A percentile compares a stretch with the other conserved stretches of the same genome.
phyloP scores from a whole-genome alignment of 2,888 invertebrate species.

The Amphimallon solstitiale region DNA sequence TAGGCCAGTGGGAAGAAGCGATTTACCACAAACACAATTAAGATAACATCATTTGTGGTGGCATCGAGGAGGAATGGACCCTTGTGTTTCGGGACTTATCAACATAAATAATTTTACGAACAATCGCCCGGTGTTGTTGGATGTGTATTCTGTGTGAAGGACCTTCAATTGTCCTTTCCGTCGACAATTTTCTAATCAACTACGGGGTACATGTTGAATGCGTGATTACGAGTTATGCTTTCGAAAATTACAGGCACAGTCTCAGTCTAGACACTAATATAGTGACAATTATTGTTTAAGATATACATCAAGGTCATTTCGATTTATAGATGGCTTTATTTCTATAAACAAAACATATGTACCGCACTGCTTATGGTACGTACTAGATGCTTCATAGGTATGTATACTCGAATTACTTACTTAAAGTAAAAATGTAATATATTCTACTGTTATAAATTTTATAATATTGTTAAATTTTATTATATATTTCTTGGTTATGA shows the following conservation, averaged over 20 bases:
- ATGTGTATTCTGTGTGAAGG: conserved; percentile 6
- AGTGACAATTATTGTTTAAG: conserved; percentile 1
- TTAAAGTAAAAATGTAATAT: too few relatives aligned
- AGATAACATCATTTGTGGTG: conserved; percentile 48
- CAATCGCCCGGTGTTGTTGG: background rate
- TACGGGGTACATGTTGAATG: background rate
- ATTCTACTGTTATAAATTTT: too few relatives aligned
- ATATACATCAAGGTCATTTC: background rate
- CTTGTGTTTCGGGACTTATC: conserved; percentile 31
- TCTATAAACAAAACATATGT: too few relatives aligned
- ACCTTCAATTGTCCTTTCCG: background rate
- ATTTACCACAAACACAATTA: conserved; percentile 48
- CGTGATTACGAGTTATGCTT: conserved; percentile 10
- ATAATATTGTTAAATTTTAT: too few relatives aligned
- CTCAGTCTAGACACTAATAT: conserved; percentile 19
- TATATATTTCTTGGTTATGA: too few relatives aligned
- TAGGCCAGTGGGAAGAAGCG: conserved; percentile 42
- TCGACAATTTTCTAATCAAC: conserved; percentile 19
- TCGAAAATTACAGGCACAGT: conserved; percentile 17
- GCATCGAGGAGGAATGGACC: conserved; percentile 24
- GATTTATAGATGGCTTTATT: background rate
- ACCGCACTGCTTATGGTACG: too few relatives aligned
- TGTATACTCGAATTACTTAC: too few relatives aligned
- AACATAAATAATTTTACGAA: conserved; percentile 8
- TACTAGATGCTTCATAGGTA: too few relatives aligned